Evolutionary conservation across 2,888 invertebrate genomes (phyloP).

Genomic region (Liodrosophila aerea): DNA sequence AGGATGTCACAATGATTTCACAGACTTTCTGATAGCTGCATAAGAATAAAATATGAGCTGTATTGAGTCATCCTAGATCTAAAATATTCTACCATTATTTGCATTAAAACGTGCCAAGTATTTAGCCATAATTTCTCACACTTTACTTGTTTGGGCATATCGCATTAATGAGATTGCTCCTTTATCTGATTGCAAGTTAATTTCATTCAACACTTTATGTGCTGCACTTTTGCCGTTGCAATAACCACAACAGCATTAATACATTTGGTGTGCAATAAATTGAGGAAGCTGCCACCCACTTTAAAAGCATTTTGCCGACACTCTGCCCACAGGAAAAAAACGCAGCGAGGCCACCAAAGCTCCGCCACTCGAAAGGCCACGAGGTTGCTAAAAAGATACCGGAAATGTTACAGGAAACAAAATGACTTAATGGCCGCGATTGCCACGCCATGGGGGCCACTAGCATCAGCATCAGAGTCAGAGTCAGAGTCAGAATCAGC

Average conservation of each 20-base stretch:
- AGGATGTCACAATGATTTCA: conserved; percentile 11
- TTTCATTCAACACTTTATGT: conserved; percentile 62
- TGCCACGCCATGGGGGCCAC: conserved; percentile 54
- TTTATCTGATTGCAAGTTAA: conserved; percentile 61
- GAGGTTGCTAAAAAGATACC: conserved; percentile 70
- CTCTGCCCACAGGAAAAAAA: conserved; percentile 7
- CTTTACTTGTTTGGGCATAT: conserved; percentile 10
- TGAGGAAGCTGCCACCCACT: conserved; percentile 67
- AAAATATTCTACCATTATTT: too few species aligned
- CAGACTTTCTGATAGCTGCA: background rate
- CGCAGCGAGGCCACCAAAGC: conserved; percentile 3
- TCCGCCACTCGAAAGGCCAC: conserved; percentile 24
- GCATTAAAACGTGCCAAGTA: too few species aligned
- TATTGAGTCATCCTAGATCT: too few species aligned
- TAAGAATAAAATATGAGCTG: background rate
- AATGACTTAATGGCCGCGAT: conserved; percentile 76
- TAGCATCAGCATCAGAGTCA: conserved; percentile 11
- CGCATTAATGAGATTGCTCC: conserved; percentile 32
- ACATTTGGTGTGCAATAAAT: conserved; percentile 69
- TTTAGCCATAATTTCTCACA: conserved; percentile 2
- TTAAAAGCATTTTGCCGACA: conserved; percentile 62
- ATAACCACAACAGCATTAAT: conserved; percentile 39
- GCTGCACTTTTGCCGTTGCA: conserved; percentile 24
- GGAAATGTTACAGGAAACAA: conserved; percentile 75
- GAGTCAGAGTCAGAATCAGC: conserved; percentile 9